Conservation (phyloP, 2,888 invertebrate genomes). For the Oligia strigilis region DNA sequence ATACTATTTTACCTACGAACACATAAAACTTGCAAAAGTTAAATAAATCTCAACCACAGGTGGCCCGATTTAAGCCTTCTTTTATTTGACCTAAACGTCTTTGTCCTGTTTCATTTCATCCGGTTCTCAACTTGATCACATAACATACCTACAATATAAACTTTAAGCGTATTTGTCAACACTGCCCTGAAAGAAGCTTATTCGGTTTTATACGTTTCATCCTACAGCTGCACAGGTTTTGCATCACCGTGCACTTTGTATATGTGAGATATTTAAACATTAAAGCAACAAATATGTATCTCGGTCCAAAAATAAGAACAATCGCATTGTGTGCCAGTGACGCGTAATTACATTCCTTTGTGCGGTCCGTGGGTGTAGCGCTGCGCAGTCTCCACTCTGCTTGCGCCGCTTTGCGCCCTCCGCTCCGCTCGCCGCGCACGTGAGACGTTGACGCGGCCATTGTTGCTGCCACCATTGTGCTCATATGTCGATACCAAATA, state of each 20-base stretch:
- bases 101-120: conserved; percentile 16
- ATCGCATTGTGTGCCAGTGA: conserved; percentile 78
- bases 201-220: conserved; percentile 16
- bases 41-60: conserved; percentile 5
- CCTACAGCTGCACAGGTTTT: neutral
- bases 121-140: neutral
- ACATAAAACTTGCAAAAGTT: neutral
- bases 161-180: conserved; percentile 15
- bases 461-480: conserved; percentile 64
- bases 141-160: conserved; percentile 21
- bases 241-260: neutral
- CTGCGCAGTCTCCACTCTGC: conserved; percentile 52
- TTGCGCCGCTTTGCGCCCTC: conserved; percentile 33
- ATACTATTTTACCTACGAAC: neutral
- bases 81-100: conserved; percentile 9
- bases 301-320: conserved; percentile 72
- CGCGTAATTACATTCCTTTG: conserved; percentile 88
- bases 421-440: conserved; percentile 47
- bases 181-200: conserved; percentile 8
- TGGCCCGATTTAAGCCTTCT: neutral
- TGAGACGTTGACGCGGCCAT: conserved; percentile 52
- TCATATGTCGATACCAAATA: conserved; percentile 63
- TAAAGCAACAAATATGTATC: conserved; percentile 33
- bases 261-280: conserved; percentile 22
- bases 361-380: conserved; percentile 69